Evolutionary conservation across 2,888 invertebrate species (phyloP).

Genomic region (Dynastes maya): DNA sequence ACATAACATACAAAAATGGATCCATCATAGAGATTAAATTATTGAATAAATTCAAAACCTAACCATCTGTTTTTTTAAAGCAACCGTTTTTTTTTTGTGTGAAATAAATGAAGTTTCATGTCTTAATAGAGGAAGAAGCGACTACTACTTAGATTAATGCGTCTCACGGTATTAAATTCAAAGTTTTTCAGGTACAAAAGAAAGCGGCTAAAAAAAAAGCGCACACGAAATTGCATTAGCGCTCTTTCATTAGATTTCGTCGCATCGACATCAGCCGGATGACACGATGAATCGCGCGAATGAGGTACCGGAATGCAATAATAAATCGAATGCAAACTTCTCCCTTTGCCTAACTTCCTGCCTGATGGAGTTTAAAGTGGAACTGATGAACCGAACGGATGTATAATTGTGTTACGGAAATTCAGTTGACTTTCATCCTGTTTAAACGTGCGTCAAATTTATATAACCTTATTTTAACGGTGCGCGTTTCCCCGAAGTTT

Average conservation of each 20-base stretch:
- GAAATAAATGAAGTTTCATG: background rate
- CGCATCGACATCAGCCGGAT: conserved; percentile 36
- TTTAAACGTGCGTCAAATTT: conserved; percentile 56
- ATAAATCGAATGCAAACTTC: conserved; percentile 54
- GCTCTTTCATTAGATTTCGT: conserved; percentile 40
- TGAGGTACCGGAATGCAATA: conserved; percentile 54
- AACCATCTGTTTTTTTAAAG: background rate
- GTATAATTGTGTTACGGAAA: conserved; percentile 56
- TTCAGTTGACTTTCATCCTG: conserved; percentile 56
- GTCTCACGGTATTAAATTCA: conserved; percentile 4
- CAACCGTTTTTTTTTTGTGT: background rate
- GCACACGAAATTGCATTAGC: conserved; percentile 41
- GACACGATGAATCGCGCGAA: conserved; percentile 47
- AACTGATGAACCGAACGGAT: conserved; percentile 56
- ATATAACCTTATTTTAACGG: conserved; percentile 21
- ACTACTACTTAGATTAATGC: background rate
- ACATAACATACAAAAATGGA: too few species aligned
- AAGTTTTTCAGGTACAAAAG: conserved; percentile 31
- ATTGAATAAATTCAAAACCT: too few species aligned
- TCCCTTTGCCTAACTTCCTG: conserved; percentile 54
- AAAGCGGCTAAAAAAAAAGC: conserved; percentile 22
- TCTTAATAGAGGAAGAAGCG: background rate
- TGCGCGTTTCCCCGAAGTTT: background rate
- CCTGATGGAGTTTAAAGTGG: conserved; percentile 55
- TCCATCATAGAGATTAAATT: too few species aligned